A percentile compares a stretch with the other conserved stretches of the same genome.
phyloP scores from a whole-genome alignment of 2,113 vertebrate species.

The Oncorhynchus keta region DNA sequence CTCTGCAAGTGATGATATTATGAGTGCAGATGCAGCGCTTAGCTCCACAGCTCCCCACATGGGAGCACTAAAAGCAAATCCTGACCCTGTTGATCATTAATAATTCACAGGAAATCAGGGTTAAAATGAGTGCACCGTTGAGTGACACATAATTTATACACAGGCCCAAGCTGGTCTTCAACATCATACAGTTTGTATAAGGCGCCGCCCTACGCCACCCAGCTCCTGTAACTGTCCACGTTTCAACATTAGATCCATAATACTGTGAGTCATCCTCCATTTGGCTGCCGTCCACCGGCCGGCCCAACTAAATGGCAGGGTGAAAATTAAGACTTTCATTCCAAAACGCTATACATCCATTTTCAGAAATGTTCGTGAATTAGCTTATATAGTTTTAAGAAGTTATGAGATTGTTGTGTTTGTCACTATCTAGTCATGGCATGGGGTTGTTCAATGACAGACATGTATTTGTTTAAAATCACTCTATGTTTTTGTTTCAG shows the following conservation, averaged over 20 bases:
- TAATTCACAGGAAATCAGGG: constrained; percentile 89
- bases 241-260: constrained; percentile 83
- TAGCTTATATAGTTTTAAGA: too few relatives aligned
- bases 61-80: constrained; percentile 85
- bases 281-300: background rate
- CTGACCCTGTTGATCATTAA: constrained; percentile 82
- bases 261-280: constrained; percentile 37
- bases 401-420: too few relatives aligned
- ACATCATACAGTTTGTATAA: constrained; percentile 88
- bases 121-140: constrained; percentile 84
- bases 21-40: constrained; percentile 70
- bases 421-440: too few relatives aligned
- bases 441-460: too few relatives aligned
- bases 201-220: constrained; percentile 36
- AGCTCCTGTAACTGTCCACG: constrained; percentile 71
- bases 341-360: too few relatives aligned
- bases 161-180: constrained; percentile 66
- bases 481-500: too few relatives aligned
- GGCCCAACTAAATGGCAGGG: constrained; percentile 10
- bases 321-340: too few relatives aligned
- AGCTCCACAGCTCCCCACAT: constrained; percentile 54
- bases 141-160: constrained; percentile 77
- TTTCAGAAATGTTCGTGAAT: too few relatives aligned
- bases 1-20: constrained; percentile 72
- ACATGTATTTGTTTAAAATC: too few relatives aligned